Conservation (phyloP, 2,888 invertebrate genomes). For the Neelides folsomi region DNA sequence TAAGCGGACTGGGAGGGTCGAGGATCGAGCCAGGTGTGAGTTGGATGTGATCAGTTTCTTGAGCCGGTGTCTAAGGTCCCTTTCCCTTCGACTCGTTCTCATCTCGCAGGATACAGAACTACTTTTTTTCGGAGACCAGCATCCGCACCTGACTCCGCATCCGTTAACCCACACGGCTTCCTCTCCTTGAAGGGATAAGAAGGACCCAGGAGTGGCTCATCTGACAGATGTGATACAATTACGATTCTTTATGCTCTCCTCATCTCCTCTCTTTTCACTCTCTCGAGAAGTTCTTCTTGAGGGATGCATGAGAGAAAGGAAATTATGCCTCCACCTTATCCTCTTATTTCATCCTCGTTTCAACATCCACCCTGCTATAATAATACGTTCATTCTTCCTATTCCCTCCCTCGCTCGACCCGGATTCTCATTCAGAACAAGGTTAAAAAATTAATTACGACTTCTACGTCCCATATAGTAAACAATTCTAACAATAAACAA, state of each 20-base stretch:
- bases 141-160: conserved; percentile 24
- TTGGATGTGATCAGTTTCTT: conserved; percentile 1
- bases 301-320: no score
- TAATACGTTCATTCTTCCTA: no score
- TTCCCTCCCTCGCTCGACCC: no score
- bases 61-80: neutral
- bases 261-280: neutral
- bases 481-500: no score
- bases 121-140: conserved; percentile 16
- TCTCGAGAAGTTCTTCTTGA: no score
- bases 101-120: conserved; percentile 17
- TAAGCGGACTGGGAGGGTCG: neutral
- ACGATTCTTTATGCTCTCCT: neutral
- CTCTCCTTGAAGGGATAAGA: neutral
- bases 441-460: no score
- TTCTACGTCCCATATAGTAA: no score
- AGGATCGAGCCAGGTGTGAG: neutral
- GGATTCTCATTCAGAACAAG: no score
- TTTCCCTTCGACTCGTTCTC: neutral
- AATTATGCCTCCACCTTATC: no score
- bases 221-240: conserved; percentile 10
- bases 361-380: no score
- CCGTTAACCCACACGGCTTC: conserved; percentile 9
- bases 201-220: conserved; percentile 1
- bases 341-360: no score